Percentiles rank a stretch among this genome's conserved stretches.
phyloP scores from a whole-genome alignment of 2,113 vertebrate genomes.

The Microtus richardsoni region DNA sequence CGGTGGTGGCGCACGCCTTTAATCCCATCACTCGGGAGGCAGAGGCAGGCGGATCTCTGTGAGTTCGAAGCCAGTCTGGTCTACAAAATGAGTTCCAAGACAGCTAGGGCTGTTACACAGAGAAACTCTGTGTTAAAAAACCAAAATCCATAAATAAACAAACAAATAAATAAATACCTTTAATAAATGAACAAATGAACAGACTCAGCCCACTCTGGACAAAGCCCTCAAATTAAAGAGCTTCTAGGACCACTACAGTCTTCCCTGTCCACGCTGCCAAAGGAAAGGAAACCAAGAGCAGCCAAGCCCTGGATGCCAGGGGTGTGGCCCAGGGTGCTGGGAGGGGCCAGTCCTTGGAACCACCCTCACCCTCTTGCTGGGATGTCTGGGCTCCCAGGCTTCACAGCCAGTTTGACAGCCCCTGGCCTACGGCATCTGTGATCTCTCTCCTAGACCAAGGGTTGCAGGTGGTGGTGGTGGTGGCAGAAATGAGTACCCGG shows the following conservation, averaged over 20 bases:
- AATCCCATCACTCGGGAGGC: no score
- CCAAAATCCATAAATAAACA: no score
- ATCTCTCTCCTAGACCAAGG: neutral
- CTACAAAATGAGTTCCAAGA: no score
- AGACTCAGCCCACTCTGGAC: neutral
- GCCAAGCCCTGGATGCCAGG: rapidly evolving
- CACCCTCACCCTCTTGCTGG: neutral
- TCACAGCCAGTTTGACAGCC: neutral
- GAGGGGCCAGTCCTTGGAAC: rapidly evolving
- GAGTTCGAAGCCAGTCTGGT: no score
- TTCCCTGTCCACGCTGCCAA: neutral
- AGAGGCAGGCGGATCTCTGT: no score
- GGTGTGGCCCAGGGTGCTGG: rapidly evolving
- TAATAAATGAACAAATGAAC: neutral
- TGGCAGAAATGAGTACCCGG: neutral
- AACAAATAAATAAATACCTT: neutral
- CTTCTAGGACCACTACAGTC: no score
- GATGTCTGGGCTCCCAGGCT: neutral
- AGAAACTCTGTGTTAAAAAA: no score
- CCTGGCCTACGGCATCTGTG: neutral
- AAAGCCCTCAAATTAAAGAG: neutral
- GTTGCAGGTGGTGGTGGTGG: neutral
- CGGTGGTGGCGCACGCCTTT: no score
- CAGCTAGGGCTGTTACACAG: no score
- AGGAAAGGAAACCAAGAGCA: neutral